Percentiles rank a stretch among this genome's conserved stretches.
Conservation (phyloP, 2,113 vertebrate species). For the Rhinolophus ferrumequinum region DNA sequence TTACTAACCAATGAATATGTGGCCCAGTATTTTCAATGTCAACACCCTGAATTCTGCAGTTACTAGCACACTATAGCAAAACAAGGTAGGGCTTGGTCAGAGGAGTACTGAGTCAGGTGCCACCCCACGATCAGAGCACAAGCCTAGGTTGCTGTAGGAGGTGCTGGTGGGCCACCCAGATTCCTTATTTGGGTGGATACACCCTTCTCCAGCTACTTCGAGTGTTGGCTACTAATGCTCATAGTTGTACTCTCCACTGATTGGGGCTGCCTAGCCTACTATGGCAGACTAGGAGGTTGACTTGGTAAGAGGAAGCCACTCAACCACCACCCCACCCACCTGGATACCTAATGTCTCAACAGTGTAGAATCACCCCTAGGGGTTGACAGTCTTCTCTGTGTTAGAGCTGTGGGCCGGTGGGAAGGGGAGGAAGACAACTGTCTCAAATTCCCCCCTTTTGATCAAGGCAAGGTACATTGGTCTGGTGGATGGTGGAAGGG, state of each 20-base stretch:
- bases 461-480: background rate
- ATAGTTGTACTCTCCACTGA: rapidly evolving
- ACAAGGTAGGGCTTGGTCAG: background rate
- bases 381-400: background rate
- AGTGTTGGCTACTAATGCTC: background rate
- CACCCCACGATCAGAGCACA: background rate
- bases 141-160: background rate
- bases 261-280: background rate
- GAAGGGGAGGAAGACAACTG: background rate
- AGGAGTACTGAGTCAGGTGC: background rate
- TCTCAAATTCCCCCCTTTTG: background rate
- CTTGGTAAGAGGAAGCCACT: background rate
- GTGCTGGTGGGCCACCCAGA: background rate
- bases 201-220: background rate
- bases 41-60: background rate
- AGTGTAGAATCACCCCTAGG: rapidly evolving
- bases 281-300: background rate
- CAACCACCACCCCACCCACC: rapidly evolving
- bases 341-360: background rate
- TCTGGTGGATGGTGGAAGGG: background rate
- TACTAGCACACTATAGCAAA: background rate
- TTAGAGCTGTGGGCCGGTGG: background rate
- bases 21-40: background rate
- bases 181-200: background rate
- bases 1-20: background rate